These are phyloP conservation scores for Tetramorium parvispinum DNA, from an alignment of 1,140 invertebrate species.

Conservation along the genomic window DNA sequence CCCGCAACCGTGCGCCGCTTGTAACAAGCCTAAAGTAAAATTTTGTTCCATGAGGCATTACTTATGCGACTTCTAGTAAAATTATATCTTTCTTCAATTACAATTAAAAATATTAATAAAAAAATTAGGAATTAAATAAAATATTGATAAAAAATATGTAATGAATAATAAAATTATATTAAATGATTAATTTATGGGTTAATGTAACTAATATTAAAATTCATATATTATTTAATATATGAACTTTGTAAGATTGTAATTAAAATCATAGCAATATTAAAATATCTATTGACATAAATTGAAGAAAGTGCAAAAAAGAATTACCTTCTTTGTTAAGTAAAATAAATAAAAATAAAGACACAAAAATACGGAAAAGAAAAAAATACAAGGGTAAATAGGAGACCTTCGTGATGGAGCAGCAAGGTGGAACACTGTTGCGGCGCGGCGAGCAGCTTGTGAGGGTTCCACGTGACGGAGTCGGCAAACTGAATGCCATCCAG, in stretches of 20 bases:
- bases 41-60: neutral
- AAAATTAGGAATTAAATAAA: neutral
- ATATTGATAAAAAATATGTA: neutral
- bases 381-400: conserved; percentile 78
- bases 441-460: conserved; percentile 95
- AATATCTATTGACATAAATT: neutral
- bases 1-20: conserved; percentile 87
- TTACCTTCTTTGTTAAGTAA: neutral
- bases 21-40: conserved; percentile 68
- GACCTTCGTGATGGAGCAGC: conserved; percentile 89
- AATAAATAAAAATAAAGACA: neutral
- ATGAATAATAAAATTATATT: neutral
- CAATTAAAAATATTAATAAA: neutral
- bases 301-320: neutral
- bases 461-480: conserved; percentile 97
- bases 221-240: neutral
- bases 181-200: neutral
- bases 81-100: neutral
- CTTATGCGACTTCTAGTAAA: neutral
- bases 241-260: neutral
- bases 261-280: neutral
- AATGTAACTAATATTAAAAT: neutral
- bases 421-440: conserved; percentile 96
- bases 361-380: conserved; percentile 80
- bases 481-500: conserved; percentile 93